Base-by-base conservation (phyloP, 2,797 vertebrate genomes). In the Vespertilio murinus region DNA sequence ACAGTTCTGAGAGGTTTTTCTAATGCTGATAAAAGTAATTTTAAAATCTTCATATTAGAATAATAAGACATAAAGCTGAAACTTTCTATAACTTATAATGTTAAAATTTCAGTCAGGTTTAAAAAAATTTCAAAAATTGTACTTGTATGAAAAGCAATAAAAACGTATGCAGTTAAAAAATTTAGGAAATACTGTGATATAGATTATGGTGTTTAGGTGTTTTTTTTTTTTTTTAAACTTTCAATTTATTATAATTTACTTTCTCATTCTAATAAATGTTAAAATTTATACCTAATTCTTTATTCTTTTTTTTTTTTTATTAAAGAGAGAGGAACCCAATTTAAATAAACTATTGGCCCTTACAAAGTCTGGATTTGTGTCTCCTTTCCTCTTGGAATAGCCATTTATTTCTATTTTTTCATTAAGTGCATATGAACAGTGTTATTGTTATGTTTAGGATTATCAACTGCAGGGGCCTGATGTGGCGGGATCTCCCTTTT, bases 221-320 rank as follows among this genome's bases (percentile, higher is more conserved):
- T 90, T 94, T 80, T 81, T 11, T 42, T 14, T 67, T 93, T 94
- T 80, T 81, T 10, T 40, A 84, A 74, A 49, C 4, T 25, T 59
- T 2, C 16, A 73, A 90, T 87, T 71, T 80, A 4, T 35, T 93
- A 40, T 70, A 5, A 33, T 86, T 89, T 95, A 5, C 73, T 83
- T 78, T 85, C 47, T 93, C 35, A 79, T 52, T 83, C 20, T 79
- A 92, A 90, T 94, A 92, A 91, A 86, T 81, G 73, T 47, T 77
- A 73, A 84, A 52, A 33, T 74, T 54, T 92, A 23, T 6, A 90
- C 12, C 17, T 75, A 88, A 77, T 82, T 82, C 49, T 17, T 45
- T 84, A 23, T 70, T 81, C 47, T 88, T 42, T 84, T 65, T 67
- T 92, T 88, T 90, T 90, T 52, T 38, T 10, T 92, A 84, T n/a